Evolutionary conservation across 2,113 vertebrate species (phyloP).

Genomic region (Plectropomus leopardus): DNA sequence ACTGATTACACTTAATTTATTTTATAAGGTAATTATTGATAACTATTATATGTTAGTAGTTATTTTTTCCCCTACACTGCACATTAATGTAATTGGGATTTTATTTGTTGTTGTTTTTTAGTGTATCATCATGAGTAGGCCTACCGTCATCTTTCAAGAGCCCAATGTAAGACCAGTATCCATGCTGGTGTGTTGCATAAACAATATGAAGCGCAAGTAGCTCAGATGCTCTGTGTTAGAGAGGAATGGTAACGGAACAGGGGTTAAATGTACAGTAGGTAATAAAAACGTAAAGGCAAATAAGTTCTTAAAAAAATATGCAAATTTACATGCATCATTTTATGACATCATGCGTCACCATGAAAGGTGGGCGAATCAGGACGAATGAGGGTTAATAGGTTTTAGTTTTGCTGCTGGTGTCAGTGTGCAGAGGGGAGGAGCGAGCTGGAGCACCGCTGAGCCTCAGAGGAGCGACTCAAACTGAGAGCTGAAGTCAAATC

Average conservation of each 20-base stretch:
- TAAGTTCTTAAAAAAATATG: neutral
- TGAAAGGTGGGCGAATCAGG: neutral
- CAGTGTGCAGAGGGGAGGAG: conserved; percentile 46
- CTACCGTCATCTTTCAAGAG: neutral
- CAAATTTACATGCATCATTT: neutral
- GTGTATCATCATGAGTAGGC: neutral
- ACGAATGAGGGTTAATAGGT: neutral
- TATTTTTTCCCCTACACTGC: no score
- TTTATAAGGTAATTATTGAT: no score
- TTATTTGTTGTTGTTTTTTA: neutral
- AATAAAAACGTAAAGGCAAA: no score
- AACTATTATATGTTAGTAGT: no score
- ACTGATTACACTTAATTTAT: no score
- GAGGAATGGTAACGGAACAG: no score
- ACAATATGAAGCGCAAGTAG: neutral
- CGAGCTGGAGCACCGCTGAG: neutral
- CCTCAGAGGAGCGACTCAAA: neutral
- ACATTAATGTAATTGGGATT: neutral
- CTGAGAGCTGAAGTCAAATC: conserved; percentile 2
- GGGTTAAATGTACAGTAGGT: no score
- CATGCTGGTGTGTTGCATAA: conserved; percentile 37
- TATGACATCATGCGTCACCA: neutral
- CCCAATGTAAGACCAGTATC: neutral
- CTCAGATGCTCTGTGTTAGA: neutral
- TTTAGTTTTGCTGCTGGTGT: neutral